Conservation (phyloP, 2,888 invertebrate genomes). For the Saturnia pavonia region DNA sequence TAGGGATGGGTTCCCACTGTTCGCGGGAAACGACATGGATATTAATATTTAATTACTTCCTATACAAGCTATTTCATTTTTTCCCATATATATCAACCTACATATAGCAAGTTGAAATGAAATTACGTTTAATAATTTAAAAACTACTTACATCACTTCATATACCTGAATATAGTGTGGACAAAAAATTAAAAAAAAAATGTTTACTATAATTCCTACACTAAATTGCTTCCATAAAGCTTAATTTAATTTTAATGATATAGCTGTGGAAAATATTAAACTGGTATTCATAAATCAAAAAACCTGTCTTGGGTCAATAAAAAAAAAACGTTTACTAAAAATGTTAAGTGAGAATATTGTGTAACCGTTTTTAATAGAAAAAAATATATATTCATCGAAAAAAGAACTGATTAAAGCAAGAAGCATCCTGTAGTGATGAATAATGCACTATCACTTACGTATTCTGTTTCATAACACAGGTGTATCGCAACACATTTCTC, state of each 20-base stretch:
- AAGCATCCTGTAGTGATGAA: slow-evolving; percentile 31
- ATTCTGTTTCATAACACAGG: slow-evolving; percentile 10
- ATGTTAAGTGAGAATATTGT: background rate
- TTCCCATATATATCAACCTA: background rate
- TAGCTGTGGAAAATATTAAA: background rate
- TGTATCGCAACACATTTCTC: slow-evolving; percentile 1
- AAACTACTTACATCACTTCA: background rate
- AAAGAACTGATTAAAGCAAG: slow-evolving; percentile 25
- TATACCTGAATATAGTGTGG: too few relatives aligned
- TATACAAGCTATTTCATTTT: slow-evolving; percentile 9
- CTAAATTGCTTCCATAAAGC: background rate
- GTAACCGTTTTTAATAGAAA: background rate
- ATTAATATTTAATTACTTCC: slow-evolving; percentile 15
- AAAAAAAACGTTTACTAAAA: background rate
- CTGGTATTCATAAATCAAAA: background rate
- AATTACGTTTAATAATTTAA: background rate
- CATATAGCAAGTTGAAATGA: background rate
- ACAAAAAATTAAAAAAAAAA: too few relatives aligned
- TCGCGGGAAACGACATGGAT: slow-evolving; percentile 12
- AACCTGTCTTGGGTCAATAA: background rate
- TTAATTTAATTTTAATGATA: background rate
- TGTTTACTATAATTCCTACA: background rate
- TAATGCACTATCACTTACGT: slow-evolving; percentile 25
- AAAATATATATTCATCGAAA: slow-evolving; percentile 3
- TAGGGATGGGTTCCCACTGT: slow-evolving; percentile 28